These are phyloP conservation scores for Cliona cf. orientalis DNA, from an alignment of 37 sponge, comb jelly and placozoan genomes.

Conservation along the genomic window DNA sequence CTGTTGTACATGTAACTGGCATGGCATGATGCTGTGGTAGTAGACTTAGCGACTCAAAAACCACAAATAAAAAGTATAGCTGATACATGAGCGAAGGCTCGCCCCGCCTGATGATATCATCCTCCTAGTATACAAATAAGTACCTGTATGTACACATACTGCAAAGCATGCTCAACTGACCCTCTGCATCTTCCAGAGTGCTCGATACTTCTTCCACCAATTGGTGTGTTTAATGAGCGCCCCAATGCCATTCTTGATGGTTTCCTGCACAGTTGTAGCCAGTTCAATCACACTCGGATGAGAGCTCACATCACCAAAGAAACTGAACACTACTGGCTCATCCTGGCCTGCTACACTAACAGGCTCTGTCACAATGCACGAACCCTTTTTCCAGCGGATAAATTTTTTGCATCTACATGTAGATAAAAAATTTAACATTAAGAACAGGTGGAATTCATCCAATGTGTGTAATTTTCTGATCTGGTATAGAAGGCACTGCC, in stretches of 20 bases:
- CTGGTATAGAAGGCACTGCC: background rate
- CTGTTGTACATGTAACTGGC: too few species aligned
- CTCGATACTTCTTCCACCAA: conserved; percentile 87
- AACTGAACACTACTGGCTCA: conserved; percentile 92
- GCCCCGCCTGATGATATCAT: too few species aligned
- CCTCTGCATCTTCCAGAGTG: conserved; percentile 91
- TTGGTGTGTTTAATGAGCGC: conserved; percentile 40
- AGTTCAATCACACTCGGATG: conserved; percentile 74
- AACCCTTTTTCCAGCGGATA: conserved; percentile 92
- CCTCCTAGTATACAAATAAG: too few species aligned
- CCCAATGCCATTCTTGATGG: conserved; percentile 52
- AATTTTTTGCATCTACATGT: conserved; percentile 93
- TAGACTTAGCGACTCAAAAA: too few species aligned
- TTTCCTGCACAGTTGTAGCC: conserved; percentile 59
- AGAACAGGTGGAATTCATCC: background rate
- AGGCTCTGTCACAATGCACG: conserved; percentile 88
- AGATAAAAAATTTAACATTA: background rate
- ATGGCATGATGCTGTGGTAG: too few species aligned
- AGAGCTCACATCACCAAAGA: conserved; percentile 85
- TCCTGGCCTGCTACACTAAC: conserved; percentile 84
- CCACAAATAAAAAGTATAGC: too few species aligned
- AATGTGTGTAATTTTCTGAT: background rate
- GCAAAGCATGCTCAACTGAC: too few species aligned
- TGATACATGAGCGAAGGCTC: too few species aligned
- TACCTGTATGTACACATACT: too few species aligned